Conservation (phyloP, 1,140 invertebrate genomes). For the Drosophila ananassae region DNA sequence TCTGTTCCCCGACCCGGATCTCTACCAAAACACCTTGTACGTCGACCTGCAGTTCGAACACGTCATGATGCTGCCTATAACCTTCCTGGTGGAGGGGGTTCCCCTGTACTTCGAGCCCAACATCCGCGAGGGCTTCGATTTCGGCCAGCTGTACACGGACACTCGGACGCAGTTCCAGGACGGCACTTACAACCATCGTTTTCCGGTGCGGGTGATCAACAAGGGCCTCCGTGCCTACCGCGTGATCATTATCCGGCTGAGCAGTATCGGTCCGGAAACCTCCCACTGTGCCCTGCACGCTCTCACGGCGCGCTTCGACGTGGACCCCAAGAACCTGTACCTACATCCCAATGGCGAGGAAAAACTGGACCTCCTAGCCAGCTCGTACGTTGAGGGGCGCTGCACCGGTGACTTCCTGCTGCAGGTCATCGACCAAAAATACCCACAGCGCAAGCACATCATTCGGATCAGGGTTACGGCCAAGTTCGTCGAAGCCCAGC, state of each 20-base stretch:
- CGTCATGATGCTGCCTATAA: constrained; percentile 62
- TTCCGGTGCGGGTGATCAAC: constrained; percentile 50
- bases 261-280: constrained; percentile 14
- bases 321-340: constrained; percentile 55
- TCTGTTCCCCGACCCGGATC: constrained; percentile 63
- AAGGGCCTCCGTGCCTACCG: constrained; percentile 56
- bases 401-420: constrained; percentile 59
- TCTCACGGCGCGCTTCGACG: constrained; percentile 55
- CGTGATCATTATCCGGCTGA: constrained; percentile 53
- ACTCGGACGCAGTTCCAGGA: constrained; percentile 49
- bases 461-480: constrained; percentile 44
- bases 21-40: constrained; percentile 62
- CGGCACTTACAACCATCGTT: constrained; percentile 35
- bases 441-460: constrained; percentile 59
- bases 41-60: constrained; percentile 65
- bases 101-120: constrained; percentile 68
- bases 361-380: constrained; percentile 45
- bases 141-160: constrained; percentile 59
- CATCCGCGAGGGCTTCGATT: constrained; percentile 55
- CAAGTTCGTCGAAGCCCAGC: constrained; percentile 44
- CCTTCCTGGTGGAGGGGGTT: constrained; percentile 66
- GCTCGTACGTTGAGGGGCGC: constrained; percentile 46
- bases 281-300: constrained; percentile 32
- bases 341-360: constrained; percentile 22
- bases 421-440: constrained; percentile 51